These are phyloP conservation scores for Dromius quadrimaculatus DNA, from an alignment of 2,888 invertebrate species.

Conservation along the genomic window DNA sequence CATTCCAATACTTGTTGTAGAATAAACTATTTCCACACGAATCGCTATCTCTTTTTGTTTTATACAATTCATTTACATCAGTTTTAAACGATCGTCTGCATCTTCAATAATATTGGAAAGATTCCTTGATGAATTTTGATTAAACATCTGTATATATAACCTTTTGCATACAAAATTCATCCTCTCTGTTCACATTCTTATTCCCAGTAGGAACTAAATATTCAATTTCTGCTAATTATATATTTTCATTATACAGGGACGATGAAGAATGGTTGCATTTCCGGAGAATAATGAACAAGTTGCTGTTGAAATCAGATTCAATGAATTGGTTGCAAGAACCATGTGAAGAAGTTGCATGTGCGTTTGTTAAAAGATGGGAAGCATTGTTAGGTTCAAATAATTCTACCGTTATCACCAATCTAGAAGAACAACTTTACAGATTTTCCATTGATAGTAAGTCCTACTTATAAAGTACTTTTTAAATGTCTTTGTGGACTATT, in stretches of 20 bases:
- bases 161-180: too few species aligned
- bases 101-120: too few species aligned
- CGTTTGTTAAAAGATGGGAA: conserved; percentile 64
- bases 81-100: too few species aligned
- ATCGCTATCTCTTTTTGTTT: too few species aligned
- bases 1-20: too few species aligned
- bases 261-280: conserved; percentile 84
- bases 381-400: conserved; percentile 54
- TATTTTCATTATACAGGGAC: conserved; percentile 67
- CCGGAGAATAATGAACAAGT: conserved; percentile 79
- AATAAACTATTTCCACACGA: too few species aligned
- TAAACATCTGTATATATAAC: too few species aligned
- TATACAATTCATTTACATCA: too few species aligned
- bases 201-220: conserved; percentile 22
- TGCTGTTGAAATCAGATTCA: conserved; percentile 74
- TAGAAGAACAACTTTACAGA: conserved; percentile 80
- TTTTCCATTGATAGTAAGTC: conserved; percentile 82
- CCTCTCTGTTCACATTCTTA: too few species aligned
- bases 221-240: conserved; percentile 16
- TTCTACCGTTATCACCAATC: conserved; percentile 65
- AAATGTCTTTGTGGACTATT: too few species aligned
- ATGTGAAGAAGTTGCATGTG: conserved; percentile 70
- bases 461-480: too few species aligned
- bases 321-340: conserved; percentile 71
- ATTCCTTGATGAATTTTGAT: too few species aligned